Percentiles rank a stretch among this genome's conserved stretches.
Conservation (phyloP, 1,140 invertebrate genomes). For the Planococcus citri region DNA sequence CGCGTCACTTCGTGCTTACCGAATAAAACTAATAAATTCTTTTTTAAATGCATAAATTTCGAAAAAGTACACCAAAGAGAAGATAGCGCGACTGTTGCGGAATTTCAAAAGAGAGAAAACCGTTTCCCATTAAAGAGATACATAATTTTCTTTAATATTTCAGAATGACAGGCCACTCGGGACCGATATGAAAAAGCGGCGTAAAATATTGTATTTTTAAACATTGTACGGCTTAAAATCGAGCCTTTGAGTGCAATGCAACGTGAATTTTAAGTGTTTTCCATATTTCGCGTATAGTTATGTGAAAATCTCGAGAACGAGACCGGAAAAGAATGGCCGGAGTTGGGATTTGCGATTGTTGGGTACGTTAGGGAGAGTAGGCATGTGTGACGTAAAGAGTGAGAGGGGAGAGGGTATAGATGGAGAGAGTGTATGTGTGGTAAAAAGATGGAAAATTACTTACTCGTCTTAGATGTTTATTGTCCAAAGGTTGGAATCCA, state of each 20-base stretch:
- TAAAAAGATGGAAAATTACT: no score
- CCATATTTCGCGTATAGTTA: background rate
- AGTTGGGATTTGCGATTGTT: no score
- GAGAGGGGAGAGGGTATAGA: no score
- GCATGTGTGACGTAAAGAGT: no score
- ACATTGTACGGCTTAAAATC: constrained; percentile 13
- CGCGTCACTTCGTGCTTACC: constrained; percentile 9
- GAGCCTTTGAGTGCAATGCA: constrained; percentile 11
- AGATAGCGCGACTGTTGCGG: constrained; percentile 15
- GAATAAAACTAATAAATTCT: constrained; percentile 1
- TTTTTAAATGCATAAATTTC: constrained; percentile 16
- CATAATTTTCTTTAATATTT: constrained; percentile 20
- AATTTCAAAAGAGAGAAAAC: constrained; percentile 18
- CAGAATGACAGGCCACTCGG: constrained; percentile 15
- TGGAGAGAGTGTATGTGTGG: no score
- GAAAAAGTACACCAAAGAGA: background rate
- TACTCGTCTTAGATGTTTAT: no score
- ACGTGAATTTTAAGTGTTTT: constrained; percentile 14
- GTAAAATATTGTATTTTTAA: constrained; percentile 19
- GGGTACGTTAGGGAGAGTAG: no score
- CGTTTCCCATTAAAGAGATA: constrained; percentile 8
- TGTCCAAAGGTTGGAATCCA: no score
- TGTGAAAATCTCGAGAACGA: background rate
- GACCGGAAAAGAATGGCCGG: no score
- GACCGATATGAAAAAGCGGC: constrained; percentile 13